phyloP scores from a whole-genome alignment of 2,888 invertebrate genomes.

The Eupithecia centaureata region DNA sequence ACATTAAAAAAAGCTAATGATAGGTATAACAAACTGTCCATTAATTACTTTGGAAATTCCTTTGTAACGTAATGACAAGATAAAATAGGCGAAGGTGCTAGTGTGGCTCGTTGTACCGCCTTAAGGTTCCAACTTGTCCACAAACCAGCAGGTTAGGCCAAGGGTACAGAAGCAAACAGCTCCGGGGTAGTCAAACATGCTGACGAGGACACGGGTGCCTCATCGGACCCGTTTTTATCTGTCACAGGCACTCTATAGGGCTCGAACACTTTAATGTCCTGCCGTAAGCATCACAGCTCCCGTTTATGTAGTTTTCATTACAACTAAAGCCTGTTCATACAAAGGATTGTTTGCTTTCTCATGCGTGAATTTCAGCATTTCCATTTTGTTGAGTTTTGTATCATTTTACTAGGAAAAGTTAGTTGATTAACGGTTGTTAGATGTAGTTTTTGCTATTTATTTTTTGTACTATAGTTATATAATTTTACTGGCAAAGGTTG shows the following conservation, averaged over 20 bases:
- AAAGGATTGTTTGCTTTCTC: not conserved
- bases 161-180: slow-evolving; percentile 80
- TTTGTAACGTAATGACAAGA: too few species aligned
- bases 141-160: slow-evolving; percentile 64
- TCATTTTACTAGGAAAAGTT: not conserved
- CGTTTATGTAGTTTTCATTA: slow-evolving; percentile 3
- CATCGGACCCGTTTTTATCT: slow-evolving; percentile 76
- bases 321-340: slow-evolving; percentile 1
- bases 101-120: not conserved
- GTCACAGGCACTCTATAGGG: slow-evolving; percentile 69
- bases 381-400: not conserved
- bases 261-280: slow-evolving; percentile 59
- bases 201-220: slow-evolving; percentile 77
- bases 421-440: not conserved
- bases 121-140: slow-evolving; percentile 42
- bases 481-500: not conserved
- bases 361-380: not conserved
- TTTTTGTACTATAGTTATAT: not conserved
- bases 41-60: too few species aligned
- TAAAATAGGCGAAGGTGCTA: too few species aligned
- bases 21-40: too few species aligned
- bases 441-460: not conserved
- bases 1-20: too few species aligned
- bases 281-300: slow-evolving; percentile 58
- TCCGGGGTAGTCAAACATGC: slow-evolving; percentile 79